Evolutionary conservation across 2,888 invertebrate genomes (phyloP), one percentile per base, ranked within the genome.

Genomic region (Scaptomyza cyrtandrae): DNA sequence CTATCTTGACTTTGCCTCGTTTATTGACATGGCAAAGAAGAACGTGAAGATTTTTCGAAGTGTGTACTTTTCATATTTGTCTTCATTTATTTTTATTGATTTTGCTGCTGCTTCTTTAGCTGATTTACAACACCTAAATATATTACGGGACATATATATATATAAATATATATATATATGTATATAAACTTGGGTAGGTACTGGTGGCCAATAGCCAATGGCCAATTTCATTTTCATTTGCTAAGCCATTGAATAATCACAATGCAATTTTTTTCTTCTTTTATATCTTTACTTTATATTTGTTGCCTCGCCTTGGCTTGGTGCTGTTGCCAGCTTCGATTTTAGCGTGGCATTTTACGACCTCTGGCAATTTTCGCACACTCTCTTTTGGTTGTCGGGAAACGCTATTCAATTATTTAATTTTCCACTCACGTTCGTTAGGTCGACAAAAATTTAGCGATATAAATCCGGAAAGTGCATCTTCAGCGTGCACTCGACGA

Each of bases 381-480:
- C 70, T 83, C 75, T 75, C 52, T 46, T 41, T 61, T 53, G 44
- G 31, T 54, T 61, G 49, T 33, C n/a, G 41, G 35, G 27, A 67
- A 78, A 75, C 64, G 86, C 79, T 87, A 77, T 83, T 86, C 86
- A 85, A 85, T 85, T 85, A 88, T 86, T 85, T 85, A 88, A 85
- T 85, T 85, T 85, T 88, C 88, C 84, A 77, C 85, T 85, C 85
- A 88, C 85, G 85, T 85, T 88, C 80, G 83, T 84, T 79, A 81
- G 76, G 68, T 67, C 48, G 74, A 71, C 67, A 71, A 80, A 80
- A 72, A 70, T 54, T 70, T 53, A 44, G 63, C 82, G 73, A 81
- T 77, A 79, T 75, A 81, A 80, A 81, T 79, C 77, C 67, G 58
- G 66, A 84, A 85, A 85, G 86, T 85, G 84, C 85, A 85, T 83